Percentiles rank a stretch among this genome's conserved stretches.
Evolutionary conservation across 2,797 vertebrate genomes (phyloP).

Genomic region (Rhodeus uyekii): DNA sequence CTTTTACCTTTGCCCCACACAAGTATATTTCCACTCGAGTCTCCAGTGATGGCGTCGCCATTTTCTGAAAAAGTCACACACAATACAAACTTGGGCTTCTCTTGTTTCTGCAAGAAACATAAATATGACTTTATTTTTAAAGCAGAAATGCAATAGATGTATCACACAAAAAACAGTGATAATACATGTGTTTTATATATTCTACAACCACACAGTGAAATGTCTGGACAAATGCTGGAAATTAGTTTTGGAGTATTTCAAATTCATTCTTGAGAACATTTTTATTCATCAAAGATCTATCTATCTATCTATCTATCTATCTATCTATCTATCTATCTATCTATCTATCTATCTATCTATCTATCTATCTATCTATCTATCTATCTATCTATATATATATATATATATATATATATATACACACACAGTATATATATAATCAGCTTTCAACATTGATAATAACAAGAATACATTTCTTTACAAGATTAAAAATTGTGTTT

Average conservation of each 20-base stretch:
- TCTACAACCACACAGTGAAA: background rate
- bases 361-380: too few relatives aligned
- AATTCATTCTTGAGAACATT: background rate
- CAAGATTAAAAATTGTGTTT: background rate
- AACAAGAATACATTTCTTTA: background rate
- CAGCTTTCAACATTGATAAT: background rate
- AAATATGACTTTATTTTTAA: slow-evolving; percentile 60
- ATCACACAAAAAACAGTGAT: slow-evolving; percentile 21
- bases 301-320: too few relatives aligned
- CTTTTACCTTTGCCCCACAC: slow-evolving; percentile 96
- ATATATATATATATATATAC: too few relatives aligned
- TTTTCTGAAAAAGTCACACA: slow-evolving; percentile 98
- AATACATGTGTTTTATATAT: slow-evolving; percentile 5
- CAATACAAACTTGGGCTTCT: slow-evolving; percentile 99
- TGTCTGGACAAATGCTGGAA: background rate
- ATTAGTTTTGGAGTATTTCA: background rate
- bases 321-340: too few relatives aligned
- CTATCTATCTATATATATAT: too few relatives aligned
- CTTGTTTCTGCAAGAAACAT: slow-evolving; percentile 89
- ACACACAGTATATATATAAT: too few relatives aligned
- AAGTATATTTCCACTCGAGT: slow-evolving; percentile 97
- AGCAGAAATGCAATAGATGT: slow-evolving; percentile 40
- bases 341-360: too few relatives aligned
- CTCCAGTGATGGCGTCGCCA: slow-evolving; percentile 95
- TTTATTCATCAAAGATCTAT: background rate